phyloP scores from a whole-genome alignment of 2,888 invertebrate species.

The Limnephilus auricula region DNA sequence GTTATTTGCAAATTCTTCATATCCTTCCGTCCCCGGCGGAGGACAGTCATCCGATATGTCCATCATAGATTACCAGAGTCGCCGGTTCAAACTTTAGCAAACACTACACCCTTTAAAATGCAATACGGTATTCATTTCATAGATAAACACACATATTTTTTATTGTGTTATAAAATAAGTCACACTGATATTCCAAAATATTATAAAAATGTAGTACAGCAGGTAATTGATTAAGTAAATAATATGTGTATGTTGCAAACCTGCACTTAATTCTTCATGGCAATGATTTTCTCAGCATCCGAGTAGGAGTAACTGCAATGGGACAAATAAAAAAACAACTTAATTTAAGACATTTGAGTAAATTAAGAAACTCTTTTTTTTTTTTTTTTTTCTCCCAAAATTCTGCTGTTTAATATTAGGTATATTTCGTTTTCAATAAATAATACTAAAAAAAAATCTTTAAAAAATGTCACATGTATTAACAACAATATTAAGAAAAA shows the following conservation, averaged over 20 bases:
- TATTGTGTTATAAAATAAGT: neutral
- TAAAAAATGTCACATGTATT: neutral
- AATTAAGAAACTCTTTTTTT: neutral
- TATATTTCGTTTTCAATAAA: neutral
- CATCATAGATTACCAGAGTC: neutral
- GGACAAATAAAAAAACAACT: neutral
- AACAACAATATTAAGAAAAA: neutral
- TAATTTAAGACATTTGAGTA: neutral
- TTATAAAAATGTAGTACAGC: neutral
- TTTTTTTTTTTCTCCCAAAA: neutral
- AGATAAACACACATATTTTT: neutral
- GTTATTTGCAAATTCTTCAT: slow-evolving; percentile 11
- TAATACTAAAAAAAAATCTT: too few species aligned
- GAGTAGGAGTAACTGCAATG: slow-evolving; percentile 13
- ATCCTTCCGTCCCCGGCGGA: slow-evolving; percentile 35
- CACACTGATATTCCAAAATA: neutral
- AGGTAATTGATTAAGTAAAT: neutral
- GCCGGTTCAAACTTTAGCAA: neutral
- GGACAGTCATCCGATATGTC: slow-evolving; percentile 27
- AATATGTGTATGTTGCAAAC: slow-evolving; percentile 18
- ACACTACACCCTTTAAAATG: slow-evolving; percentile 40
- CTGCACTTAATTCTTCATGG: slow-evolving; percentile 8
- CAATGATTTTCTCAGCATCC: neutral
- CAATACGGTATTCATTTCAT: neutral
- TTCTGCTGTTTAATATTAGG: neutral